Evolutionary conservation across 2,113 vertebrate genomes (phyloP).

Genomic region (Sigmodon hispidus): DNA sequence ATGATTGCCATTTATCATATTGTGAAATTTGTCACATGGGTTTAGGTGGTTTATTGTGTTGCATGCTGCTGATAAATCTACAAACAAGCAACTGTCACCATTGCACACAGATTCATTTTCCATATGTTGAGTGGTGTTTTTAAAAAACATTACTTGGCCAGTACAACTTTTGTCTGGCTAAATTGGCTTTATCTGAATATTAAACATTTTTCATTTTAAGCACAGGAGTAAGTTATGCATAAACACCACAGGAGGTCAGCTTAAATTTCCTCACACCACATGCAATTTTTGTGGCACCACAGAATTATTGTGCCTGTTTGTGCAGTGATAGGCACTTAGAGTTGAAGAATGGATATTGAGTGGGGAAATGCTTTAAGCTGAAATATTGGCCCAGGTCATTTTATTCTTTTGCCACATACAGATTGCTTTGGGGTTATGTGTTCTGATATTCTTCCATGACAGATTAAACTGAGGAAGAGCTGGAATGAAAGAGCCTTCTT

Average conservation of each 20-base stretch:
- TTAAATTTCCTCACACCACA: slow-evolving; percentile 15
- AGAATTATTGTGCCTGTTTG: not conserved
- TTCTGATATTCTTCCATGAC: slow-evolving; percentile 22
- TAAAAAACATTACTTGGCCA: not conserved
- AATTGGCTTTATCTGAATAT: slow-evolving; percentile 16
- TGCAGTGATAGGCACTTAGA: not conserved
- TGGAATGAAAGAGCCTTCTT: not conserved
- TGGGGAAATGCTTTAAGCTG: not conserved
- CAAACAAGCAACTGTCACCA: slow-evolving; percentile 31
- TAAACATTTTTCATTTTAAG: slow-evolving; percentile 9
- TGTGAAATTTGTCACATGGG: slow-evolving; percentile 38
- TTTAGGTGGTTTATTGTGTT: slow-evolving; percentile 62
- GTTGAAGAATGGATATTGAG: not conserved
- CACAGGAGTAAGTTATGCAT: slow-evolving; percentile 10
- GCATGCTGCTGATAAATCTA: slow-evolving; percentile 63
- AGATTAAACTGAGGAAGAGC: not conserved
- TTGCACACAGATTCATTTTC: slow-evolving; percentile 43
- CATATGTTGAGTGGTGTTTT: not conserved
- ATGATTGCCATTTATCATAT: slow-evolving; percentile 57
- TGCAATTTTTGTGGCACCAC: not conserved
- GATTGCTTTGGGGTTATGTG: not conserved
- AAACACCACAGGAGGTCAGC: not conserved
- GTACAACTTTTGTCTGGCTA: slow-evolving; percentile 5
- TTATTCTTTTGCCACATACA: not conserved
- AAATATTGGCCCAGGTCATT: not conserved